Conservation (phyloP, 2,888 invertebrate species). For the Brenthis hecate region DNA sequence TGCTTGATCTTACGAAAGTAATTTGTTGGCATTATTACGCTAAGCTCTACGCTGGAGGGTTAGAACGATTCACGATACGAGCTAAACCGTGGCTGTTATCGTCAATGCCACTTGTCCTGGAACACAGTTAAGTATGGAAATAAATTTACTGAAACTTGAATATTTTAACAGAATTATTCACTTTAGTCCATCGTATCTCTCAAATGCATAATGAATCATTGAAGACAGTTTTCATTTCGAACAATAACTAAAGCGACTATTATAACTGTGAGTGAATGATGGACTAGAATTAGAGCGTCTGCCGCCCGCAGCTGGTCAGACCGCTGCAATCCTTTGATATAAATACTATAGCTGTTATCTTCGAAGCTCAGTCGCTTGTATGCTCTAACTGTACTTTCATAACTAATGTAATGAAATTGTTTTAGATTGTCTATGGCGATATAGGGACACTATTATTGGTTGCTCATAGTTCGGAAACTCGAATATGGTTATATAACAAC, state of each 20-base stretch:
- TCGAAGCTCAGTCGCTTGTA: slow-evolving; percentile 38
- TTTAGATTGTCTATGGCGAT: not conserved
- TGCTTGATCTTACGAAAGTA: not conserved
- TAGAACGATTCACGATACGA: not conserved
- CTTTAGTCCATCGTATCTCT: not conserved
- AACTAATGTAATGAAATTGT: slow-evolving; percentile 9
- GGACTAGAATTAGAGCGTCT: slow-evolving; percentile 31
- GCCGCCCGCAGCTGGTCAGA: slow-evolving; percentile 37
- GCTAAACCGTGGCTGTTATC: not conserved
- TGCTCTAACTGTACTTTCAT: slow-evolving; percentile 2
- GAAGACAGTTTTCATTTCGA: slow-evolving; percentile 18
- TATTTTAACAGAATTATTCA: slow-evolving; percentile 10
- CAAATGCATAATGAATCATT: slow-evolving; percentile 13
- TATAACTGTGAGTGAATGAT: slow-evolving; percentile 29
- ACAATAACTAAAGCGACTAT: slow-evolving; percentile 29
- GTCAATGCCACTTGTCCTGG: slow-evolving; percentile 4
- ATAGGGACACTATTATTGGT: not conserved
- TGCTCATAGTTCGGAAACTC: not conserved
- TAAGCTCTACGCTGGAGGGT: slow-evolving; percentile 5
- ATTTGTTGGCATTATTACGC: not conserved
- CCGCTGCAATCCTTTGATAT: slow-evolving; percentile 57
- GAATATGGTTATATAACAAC: not conserved
- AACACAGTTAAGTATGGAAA: slow-evolving; percentile 5
- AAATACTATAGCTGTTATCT: slow-evolving; percentile 50
- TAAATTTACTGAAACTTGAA: not conserved